Conservation (phyloP, 1,140 invertebrate species). For the Drosophila guanche region DNA sequence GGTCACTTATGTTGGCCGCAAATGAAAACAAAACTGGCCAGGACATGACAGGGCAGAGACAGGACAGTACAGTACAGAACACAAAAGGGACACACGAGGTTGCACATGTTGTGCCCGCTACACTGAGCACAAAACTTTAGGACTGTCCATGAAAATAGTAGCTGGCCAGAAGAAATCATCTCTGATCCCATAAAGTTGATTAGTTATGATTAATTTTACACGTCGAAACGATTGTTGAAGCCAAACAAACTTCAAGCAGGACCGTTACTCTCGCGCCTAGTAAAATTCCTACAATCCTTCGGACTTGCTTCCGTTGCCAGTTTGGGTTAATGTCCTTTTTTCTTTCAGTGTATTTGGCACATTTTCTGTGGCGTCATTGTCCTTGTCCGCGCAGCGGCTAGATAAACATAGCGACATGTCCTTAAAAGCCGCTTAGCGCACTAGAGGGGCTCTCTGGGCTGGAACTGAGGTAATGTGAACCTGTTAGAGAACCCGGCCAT, state of each 20-base stretch:
- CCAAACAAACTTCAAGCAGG: no score
- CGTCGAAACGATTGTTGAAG: no score
- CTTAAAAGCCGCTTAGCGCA: slow-evolving; percentile 77
- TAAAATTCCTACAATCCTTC: no score
- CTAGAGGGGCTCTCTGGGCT: slow-evolving; percentile 13
- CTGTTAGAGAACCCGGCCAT: slow-evolving; percentile 48
- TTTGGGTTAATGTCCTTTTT: background rate
- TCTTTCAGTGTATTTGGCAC: slow-evolving; percentile 17
- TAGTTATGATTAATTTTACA: background rate
- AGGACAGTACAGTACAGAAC: slow-evolving; percentile 27
- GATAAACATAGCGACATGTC: slow-evolving; percentile 63
- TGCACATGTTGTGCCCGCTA: slow-evolving; percentile 60
- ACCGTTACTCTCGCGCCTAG: no score
- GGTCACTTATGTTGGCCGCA: slow-evolving; percentile 77
- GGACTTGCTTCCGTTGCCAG: no score
- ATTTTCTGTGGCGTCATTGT: slow-evolving; percentile 75
- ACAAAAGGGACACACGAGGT: slow-evolving; percentile 20
- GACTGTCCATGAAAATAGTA: background rate
- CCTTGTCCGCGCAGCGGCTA: slow-evolving; percentile 46
- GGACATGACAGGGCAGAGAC: slow-evolving; percentile 67
- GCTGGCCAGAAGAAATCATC: no score
- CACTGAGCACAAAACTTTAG: slow-evolving; percentile 7
- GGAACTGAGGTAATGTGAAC: slow-evolving; percentile 58
- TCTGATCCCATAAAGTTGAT: no score
- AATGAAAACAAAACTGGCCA: slow-evolving; percentile 79